Conservation (phyloP, 53 echinoderm and acorn worm species). For the Paracentrotus lividus region DNA sequence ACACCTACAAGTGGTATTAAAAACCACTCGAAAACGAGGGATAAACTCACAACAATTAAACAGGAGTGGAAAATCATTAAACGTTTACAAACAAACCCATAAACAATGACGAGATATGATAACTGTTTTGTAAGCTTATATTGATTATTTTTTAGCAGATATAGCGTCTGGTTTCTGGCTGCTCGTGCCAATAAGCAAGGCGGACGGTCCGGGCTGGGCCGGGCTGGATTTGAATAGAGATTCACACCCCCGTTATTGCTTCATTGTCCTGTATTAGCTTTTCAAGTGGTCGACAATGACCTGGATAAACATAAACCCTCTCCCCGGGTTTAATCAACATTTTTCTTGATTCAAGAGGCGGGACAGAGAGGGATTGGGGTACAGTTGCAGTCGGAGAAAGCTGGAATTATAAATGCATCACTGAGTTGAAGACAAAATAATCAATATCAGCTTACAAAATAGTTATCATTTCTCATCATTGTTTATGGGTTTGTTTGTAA, state of each 20-base stretch:
- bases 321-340: conserved; percentile 26
- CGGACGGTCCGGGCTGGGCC: conserved; percentile 15
- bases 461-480: not conserved
- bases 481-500: not conserved
- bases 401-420: not conserved
- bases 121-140: conserved; percentile 44
- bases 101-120: not conserved
- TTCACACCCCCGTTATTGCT: conserved; percentile 26
- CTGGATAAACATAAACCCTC: conserved; percentile 34
- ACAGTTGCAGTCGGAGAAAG: not conserved
- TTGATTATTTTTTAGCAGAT: conserved; percentile 45
- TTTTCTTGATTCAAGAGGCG: not conserved
- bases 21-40: not conserved
- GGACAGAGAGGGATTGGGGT: not conserved
- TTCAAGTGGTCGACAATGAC: conserved; percentile 52
- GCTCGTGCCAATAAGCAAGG: conserved; percentile 37
- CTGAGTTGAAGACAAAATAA: no score
- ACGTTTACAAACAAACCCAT: not conserved
- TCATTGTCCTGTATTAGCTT: conserved; percentile 29
- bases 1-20: not conserved
- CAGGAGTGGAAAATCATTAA: not conserved
- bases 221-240: not conserved
- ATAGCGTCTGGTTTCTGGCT: not conserved
- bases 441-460: conserved; percentile 39
- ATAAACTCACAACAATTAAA: not conserved